A percentile compares a stretch with the other conserved stretches of the same genome.
Conservation (phyloP, 2,888 invertebrate species). For the Ichneumon xanthorius region DNA sequence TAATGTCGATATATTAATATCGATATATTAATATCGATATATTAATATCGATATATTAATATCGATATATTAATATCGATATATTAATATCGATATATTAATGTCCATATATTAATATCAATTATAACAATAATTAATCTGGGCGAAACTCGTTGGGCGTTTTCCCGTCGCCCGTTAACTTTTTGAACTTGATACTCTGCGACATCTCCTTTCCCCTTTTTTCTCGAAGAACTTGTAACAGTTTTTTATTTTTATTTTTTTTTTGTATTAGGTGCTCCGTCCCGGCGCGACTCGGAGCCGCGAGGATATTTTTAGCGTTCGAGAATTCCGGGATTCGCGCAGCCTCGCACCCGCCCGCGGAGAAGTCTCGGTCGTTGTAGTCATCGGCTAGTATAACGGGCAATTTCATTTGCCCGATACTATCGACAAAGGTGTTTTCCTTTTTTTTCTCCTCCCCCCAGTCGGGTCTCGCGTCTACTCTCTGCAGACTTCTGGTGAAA, state of each 20-base stretch:
- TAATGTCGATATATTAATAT: too few species aligned
- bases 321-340: conserved; percentile 19
- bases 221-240: conserved; percentile 10
- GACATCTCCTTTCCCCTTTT: neutral
- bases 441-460: conserved; percentile 5
- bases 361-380: conserved; percentile 20
- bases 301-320: conserved; percentile 36
- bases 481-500: conserved; percentile 51
- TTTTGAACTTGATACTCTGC: neutral
- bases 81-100: too few species aligned
- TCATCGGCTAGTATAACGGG: conserved; percentile 48
- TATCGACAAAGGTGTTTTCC: conserved; percentile 51
- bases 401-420: conserved; percentile 66
- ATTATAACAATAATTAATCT: neutral
- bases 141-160: conserved; percentile 3
- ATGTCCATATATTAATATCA: too few species aligned
- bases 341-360: neutral
- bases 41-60: too few species aligned
- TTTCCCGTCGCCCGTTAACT: conserved; percentile 2
- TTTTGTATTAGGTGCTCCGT: neutral
- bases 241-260: neutral
- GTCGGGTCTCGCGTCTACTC: conserved; percentile 29
- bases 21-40: too few species aligned
- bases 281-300: conserved; percentile 1
- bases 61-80: too few species aligned